These are phyloP conservation scores for Craniophora ligustri DNA, from an alignment of 2,888 invertebrate species.

Conservation along the genomic window DNA sequence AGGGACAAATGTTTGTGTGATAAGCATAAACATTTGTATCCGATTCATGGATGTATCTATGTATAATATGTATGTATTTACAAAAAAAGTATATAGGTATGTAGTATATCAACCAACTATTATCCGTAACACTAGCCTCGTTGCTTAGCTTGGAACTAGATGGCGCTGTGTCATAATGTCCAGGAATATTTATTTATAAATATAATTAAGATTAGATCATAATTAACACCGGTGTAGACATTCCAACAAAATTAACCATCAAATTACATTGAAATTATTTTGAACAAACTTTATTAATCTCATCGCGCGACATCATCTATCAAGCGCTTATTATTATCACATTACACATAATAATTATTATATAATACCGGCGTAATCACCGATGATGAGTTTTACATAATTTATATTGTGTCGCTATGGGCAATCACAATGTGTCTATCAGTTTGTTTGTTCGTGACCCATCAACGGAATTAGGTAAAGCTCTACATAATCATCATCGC, in stretches of 20 bases:
- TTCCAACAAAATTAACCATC: slow-evolving; percentile 20
- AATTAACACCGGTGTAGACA: neutral
- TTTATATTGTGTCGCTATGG: too few relatives aligned
- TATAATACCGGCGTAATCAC: slow-evolving; percentile 51
- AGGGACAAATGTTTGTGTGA: too few relatives aligned
- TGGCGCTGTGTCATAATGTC: too few relatives aligned
- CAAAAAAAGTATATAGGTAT: too few relatives aligned
- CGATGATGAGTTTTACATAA: slow-evolving; percentile 61
- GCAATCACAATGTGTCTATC: neutral
- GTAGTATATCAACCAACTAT: too few relatives aligned
- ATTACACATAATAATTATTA: slow-evolving; percentile 54
- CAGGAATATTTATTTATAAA: neutral
- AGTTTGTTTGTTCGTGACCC: neutral
- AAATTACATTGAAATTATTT: slow-evolving; percentile 21
- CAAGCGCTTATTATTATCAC: slow-evolving; percentile 46
- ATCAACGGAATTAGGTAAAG: too few relatives aligned
- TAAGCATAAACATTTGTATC: too few relatives aligned
- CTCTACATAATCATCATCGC: too few relatives aligned
- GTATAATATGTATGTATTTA: too few relatives aligned
- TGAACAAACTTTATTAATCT: slow-evolving; percentile 16
- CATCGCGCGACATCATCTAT: slow-evolving; percentile 23
- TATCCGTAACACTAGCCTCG: too few relatives aligned
- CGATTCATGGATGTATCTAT: too few relatives aligned
- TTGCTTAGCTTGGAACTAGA: too few relatives aligned
- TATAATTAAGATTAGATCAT: neutral